phyloP scores from a whole-genome alignment of 2,797 vertebrate genomes.

The Tangara arthus region DNA sequence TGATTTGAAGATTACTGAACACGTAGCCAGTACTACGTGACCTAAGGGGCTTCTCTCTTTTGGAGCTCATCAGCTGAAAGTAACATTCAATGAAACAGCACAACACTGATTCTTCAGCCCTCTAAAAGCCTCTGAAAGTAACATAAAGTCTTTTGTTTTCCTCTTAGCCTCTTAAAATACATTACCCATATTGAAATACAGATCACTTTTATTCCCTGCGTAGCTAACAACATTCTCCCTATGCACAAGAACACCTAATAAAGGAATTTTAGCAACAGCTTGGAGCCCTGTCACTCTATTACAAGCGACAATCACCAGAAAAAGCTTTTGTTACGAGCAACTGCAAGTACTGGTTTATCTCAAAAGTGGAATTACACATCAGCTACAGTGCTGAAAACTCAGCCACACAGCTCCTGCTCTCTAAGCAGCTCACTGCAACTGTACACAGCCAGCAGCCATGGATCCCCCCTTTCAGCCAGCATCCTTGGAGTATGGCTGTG shows the following conservation, averaged over 20 bases:
- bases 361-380: background rate
- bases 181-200: background rate
- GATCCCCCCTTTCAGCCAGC: background rate
- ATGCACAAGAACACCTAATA: too few relatives aligned
- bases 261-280: too few relatives aligned
- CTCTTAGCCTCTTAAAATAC: background rate
- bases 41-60: background rate
- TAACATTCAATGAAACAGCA: background rate
- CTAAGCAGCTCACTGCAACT: background rate
- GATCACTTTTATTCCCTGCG: background rate
- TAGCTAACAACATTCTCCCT: background rate
- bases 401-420: background rate
- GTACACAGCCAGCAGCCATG: background rate
- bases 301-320: rapidly evolving
- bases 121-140: background rate
- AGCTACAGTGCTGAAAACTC: background rate
- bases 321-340: background rate
- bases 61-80: background rate
- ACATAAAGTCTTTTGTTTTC: background rate
- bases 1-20: background rate
- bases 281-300: too few relatives aligned
- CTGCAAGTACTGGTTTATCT: background rate
- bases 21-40: background rate
- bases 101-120: background rate
- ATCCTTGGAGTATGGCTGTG: background rate